Evolutionary conservation across 1,140 invertebrate genomes (phyloP), one percentile per base, ranked within the genome.

Genomic region (Delia radicum): DNA sequence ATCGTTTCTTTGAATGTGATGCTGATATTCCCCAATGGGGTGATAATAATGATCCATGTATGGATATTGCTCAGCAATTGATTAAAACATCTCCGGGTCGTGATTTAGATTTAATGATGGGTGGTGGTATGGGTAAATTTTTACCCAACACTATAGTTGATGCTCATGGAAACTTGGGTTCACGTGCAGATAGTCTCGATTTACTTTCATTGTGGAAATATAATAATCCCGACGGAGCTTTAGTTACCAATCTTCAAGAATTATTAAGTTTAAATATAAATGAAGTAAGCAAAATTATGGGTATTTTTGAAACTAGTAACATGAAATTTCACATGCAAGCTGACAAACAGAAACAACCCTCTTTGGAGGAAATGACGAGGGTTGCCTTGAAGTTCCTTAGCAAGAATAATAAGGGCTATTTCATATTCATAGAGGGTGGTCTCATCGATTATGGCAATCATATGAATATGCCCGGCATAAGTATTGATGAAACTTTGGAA

Each of bases 1-100:
- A 92, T 75, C 87, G 94, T 7, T 91, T 93, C 80, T 96, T 93
- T 92, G 93, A 96, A 83, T 90, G 90, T 74, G 93, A 95, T 89
- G 82, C 91, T 81, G 83, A 90, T 82, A 87, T 90, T 69, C 85
- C 87, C 26, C 87, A 86, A 18, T 77, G 33, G 6, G 79, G 55
- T 10, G 76, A 82, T 13, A 76, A 86, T 29, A 76, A 88, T 10
- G 82, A 82, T 12, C 83, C 84, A 26, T 89, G 88, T 78, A 79
- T 79, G 75, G 89, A 90, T 76, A 89, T 90, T 73, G 89, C 89
- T 5, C 84, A 87, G 18, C 93, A 94, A 78, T 87, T 94, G 28
- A 83, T 94, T 10, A 90, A 91, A 71, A 88, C 90, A 29, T 86
- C 89, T 21, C 88, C 89, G 4, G 89, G 89, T 18, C 82, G 82